Evolutionary conservation across 2,888 invertebrate genomes (phyloP).

Genomic region (Melieria omissa): DNA sequence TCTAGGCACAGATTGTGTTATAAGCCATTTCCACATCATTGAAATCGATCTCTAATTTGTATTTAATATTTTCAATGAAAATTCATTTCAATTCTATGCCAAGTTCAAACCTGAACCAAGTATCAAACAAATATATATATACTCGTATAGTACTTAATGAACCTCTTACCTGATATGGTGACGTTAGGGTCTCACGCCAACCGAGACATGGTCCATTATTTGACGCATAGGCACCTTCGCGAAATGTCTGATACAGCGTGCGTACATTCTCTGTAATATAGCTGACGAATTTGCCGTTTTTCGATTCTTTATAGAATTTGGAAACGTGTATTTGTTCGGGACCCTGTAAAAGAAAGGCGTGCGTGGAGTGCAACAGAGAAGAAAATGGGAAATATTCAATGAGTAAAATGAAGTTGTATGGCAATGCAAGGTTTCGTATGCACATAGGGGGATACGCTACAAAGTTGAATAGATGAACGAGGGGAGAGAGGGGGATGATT

Average conservation of each 20-base stretch:
- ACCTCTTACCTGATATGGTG: conserved; percentile 76
- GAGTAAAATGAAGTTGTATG: conserved; percentile 47
- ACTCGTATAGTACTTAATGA: neutral
- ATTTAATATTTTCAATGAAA: too few relatives aligned
- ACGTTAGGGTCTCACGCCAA: conserved; percentile 86
- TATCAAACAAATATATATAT: neutral
- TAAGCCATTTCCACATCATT: too few relatives aligned
- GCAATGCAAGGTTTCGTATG: conserved; percentile 23
- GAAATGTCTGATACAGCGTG: conserved; percentile 90
- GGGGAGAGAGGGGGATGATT: neutral
- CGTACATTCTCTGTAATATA: conserved; percentile 87
- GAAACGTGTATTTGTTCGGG: conserved; percentile 89
- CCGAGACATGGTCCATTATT: conserved; percentile 94
- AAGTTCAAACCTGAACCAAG: too few relatives aligned
- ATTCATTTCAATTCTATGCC: too few relatives aligned
- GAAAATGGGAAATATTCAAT: conserved; percentile 46
- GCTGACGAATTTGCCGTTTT: conserved; percentile 85
- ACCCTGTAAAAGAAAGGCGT: conserved; percentile 71
- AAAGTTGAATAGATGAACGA: neutral
- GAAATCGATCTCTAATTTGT: neutral
- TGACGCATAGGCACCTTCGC: conserved; percentile 91
- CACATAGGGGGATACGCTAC: neutral
- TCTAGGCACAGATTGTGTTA: too few relatives aligned
- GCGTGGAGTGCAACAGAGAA: conserved; percentile 31
- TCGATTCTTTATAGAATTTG: conserved; percentile 89